Base-by-base conservation (phyloP, 2,113 vertebrate species). In the Aptenodytes forsteri region DNA sequence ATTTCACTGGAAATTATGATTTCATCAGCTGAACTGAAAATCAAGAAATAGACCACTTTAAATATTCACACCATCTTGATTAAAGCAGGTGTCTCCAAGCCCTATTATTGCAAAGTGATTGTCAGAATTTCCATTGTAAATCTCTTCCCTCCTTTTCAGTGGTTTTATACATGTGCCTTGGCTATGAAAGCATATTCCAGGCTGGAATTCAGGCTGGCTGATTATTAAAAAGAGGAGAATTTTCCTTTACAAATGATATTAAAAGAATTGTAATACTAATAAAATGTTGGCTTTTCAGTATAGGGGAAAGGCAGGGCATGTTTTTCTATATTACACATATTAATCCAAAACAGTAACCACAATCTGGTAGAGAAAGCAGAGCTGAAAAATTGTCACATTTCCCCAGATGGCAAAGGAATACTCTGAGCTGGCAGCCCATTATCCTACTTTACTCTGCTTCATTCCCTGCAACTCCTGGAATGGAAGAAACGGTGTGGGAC, bases 31-130 rank as follows among this genome's bases (percentile, higher is more conserved):
- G 84, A 88, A 96, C 98, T 93, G 71, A 97, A 98, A 98, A 98
- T 97, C 96, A 98, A 97, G 97, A 97, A 95, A 97, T 90, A 98
- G 95, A 90, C 64, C 94, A 96, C 94, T 98, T 98, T 96, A 96
- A 98, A 97, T 95, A 94, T 98, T 97, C 97, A 93, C 95, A 98
- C 95, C 95, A 96, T 95, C 97, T 98, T 97, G 95, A 98, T 98
- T 97, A 98, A 96, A 97, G 96, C 97, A 97, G 93, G 96, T 97
- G 96, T 91, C 89, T 93, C 93, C 58, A 93, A 96, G 91, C 32
- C 66, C 72, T 90, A 91, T 95, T 97, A 96, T 95, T 95, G 78
- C 66, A 93, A 96, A 94, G 81, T 83, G 93, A 96, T 96, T 96
- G 96, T 97, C 94, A 96, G 93, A 96, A 97, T 97, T 97, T 97